phyloP scores from a whole-genome alignment of 53 echinoderm and acorn worm species.

The Stichopus horrens region DNA sequence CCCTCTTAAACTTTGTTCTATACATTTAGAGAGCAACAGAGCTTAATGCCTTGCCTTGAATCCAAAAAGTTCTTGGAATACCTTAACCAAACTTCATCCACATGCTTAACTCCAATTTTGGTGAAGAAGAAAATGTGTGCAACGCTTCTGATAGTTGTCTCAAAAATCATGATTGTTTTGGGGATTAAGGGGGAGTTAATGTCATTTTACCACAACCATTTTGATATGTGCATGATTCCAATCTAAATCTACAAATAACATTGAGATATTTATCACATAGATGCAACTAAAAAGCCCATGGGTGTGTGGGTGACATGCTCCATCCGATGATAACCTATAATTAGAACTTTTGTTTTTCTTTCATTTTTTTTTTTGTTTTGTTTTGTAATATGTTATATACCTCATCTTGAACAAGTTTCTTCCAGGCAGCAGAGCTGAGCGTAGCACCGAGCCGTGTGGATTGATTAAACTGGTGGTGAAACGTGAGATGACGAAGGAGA shows the following conservation, averaged over 20 bases:
- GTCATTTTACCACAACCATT: neutral
- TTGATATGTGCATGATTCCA: neutral
- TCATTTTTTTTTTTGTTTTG: neutral
- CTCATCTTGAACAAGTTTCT: slow-evolving; percentile 40
- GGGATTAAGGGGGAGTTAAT: no score
- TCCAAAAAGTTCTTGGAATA: no score
- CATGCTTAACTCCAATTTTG: no score
- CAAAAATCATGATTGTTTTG: no score
- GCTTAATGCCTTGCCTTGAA: no score
- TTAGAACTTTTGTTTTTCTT: no score
- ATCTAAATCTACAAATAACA: neutral
- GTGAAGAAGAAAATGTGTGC: no score
- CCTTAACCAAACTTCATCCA: no score
- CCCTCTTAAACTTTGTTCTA: no score
- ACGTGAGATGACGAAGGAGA: neutral
- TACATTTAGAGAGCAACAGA: no score
- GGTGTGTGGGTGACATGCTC: neutral
- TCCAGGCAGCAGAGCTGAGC: slow-evolving; percentile 43
- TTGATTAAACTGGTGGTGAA: slow-evolving; percentile 16
- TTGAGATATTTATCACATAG: neutral
- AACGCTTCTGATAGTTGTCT: no score
- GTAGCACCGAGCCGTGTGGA: slow-evolving; percentile 42
- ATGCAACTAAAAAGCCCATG: neutral
- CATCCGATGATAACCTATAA: neutral
- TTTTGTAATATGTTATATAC: slow-evolving; percentile 11